phyloP scores from a whole-genome alignment of 2,888 invertebrate genomes.

The Macaria liturata region DNA sequence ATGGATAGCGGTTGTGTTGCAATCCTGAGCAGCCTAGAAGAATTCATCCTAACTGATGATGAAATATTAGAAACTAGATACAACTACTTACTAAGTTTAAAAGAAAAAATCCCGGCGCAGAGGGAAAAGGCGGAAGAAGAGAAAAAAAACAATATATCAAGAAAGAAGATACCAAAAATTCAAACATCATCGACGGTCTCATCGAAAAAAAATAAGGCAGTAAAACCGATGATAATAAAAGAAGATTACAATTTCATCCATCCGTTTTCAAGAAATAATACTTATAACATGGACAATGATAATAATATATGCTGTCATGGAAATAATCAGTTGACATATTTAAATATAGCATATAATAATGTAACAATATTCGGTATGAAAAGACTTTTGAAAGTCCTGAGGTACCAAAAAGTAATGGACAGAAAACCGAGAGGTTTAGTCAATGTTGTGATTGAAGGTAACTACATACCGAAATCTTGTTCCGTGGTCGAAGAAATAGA shows the following conservation, averaged over 20 bases:
- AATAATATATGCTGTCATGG: constrained; percentile 6
- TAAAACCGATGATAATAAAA: not conserved
- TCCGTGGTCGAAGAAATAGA: constrained; percentile 2
- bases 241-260: not conserved
- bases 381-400: constrained; percentile 2
- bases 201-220: too few relatives aligned
- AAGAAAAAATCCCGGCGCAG: not conserved
- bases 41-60: constrained; percentile 46
- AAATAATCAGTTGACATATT: constrained; percentile 9
- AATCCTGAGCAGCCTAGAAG: constrained; percentile 43
- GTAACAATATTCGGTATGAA: constrained; percentile 2
- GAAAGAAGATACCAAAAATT: not conserved
- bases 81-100: not conserved
- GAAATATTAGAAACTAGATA: constrained; percentile 38
- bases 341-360: constrained; percentile 15
- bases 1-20: constrained; percentile 49
- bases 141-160: not conserved
- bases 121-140: not conserved
- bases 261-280: constrained; percentile 7
- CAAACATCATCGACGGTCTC: too few relatives aligned
- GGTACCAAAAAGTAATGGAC: not conserved
- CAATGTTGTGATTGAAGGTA: constrained; percentile 11
- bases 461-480: constrained; percentile 3
- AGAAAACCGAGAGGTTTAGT: constrained; percentile 11
- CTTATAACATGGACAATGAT: not conserved